Base-by-base conservation (phyloP, 2,113 vertebrate genomes). In the Heterocephalus glaber region DNA sequence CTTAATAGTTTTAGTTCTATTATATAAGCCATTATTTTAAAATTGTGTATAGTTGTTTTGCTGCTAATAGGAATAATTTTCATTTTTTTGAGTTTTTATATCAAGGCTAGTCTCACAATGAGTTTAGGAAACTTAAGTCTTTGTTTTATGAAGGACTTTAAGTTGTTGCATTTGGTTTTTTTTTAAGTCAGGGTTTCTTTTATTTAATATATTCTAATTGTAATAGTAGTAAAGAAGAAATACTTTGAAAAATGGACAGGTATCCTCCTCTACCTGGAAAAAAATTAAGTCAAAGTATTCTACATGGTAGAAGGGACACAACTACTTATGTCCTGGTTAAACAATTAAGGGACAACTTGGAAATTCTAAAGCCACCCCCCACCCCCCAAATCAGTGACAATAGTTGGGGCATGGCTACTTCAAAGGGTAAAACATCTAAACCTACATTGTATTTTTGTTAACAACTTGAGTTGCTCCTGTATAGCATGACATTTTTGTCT, bases 221-320 rank as follows among this genome's bases (percentile, higher is more conserved):
- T 97, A 98, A 98, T 98, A 98, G 93, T 84, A 92, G 95, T 98
- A 95, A 98, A 98, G 94, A 98, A 98, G 94, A 98, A 97, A 96
- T 68, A 95, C 60, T 97, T 95, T 95, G 93, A 88, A 70, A 96
- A 96, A 97, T 93, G 98, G 96, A 94, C 94, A 0, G 80, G 96
- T 94, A 97, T 98, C 96, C 98, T 98, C 94, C 90, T 91, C 92
- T 94, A 96, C 98, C 86, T 97, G 98, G 98, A 98, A 99, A 98
- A 98, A 95, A 98, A 97, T 97, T 94, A 98, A 97, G 97, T 98
- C 92, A 95, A 97, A 98, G 96, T 92, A 96, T 98, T 99, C 98
- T 98, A 98, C 98, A 98, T 72, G 98, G 98, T 98, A 99, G 98
- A 99, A 98, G 98, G 97, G 97, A 98, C 93, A 84, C 93, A 98